These are phyloP conservation scores for Eupithecia insigniata DNA, from an alignment of 2,888 invertebrate species.

Conservation along the genomic window DNA sequence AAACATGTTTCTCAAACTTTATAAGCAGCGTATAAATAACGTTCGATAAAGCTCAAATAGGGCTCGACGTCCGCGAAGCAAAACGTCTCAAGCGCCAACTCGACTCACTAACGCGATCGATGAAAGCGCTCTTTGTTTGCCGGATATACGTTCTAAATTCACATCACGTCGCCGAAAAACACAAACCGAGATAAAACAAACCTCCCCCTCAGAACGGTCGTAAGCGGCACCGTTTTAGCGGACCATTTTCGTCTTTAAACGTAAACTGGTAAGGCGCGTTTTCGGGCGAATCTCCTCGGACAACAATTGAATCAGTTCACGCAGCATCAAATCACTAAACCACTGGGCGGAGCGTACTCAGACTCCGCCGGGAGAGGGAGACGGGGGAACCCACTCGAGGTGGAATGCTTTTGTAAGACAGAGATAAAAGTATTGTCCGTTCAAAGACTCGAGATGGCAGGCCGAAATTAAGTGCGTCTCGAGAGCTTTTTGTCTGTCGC, in stretches of 20 bases:
- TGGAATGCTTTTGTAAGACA: slow-evolving; percentile 58
- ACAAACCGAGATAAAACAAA: slow-evolving; percentile 82
- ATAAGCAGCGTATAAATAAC: slow-evolving; percentile 80
- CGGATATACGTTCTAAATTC: slow-evolving; percentile 82
- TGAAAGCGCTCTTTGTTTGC: slow-evolving; percentile 78
- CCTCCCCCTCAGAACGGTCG: slow-evolving; percentile 77
- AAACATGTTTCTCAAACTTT: slow-evolving; percentile 76
- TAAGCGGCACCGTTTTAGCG: slow-evolving; percentile 79
- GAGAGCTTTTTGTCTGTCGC: slow-evolving; percentile 79
- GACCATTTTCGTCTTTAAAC: slow-evolving; percentile 81
- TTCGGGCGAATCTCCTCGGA: slow-evolving; percentile 67
- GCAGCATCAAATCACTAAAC: slow-evolving; percentile 85
- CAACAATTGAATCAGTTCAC: slow-evolving; percentile 85
- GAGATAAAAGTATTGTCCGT: slow-evolving; percentile 70
- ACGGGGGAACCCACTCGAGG: slow-evolving; percentile 62
- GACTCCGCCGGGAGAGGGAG: slow-evolving; percentile 80
- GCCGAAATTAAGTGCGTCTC: slow-evolving; percentile 75
- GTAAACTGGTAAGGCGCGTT: slow-evolving; percentile 75
- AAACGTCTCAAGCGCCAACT: slow-evolving; percentile 70
- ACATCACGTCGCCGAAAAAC: slow-evolving; percentile 83
- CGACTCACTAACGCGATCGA: slow-evolving; percentile 72
- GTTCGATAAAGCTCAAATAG: slow-evolving; percentile 77
- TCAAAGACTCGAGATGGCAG: slow-evolving; percentile 68
- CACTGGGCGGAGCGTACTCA: slow-evolving; percentile 82
- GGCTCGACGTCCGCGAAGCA: slow-evolving; percentile 53